Evolutionary conservation across 2,888 invertebrate genomes (phyloP).

Genomic region (Helicoverpa assulta): DNA sequence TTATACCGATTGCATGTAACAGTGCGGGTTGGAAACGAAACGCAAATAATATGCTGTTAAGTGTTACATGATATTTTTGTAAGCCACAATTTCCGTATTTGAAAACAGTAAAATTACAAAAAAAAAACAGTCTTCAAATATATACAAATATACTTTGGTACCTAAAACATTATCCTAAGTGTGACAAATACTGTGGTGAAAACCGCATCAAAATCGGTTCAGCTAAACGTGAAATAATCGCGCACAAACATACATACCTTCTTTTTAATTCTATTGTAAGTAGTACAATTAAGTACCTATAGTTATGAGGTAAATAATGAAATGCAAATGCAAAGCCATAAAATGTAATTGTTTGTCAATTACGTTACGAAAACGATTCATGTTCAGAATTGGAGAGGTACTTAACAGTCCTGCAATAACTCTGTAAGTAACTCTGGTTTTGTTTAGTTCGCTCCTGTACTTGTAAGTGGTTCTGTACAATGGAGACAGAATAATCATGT

Average conservation of each 20-base stretch:
- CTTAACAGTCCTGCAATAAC: neutral
- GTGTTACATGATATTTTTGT: neutral
- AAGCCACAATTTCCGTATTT: too few species aligned
- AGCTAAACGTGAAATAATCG: too few species aligned
- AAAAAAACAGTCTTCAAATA: too few species aligned
- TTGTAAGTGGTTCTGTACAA: neutral
- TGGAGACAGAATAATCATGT: neutral
- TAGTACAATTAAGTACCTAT: neutral
- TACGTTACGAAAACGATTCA: neutral
- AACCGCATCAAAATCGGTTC: too few species aligned
- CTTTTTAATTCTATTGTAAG: too few species aligned
- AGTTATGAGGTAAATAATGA: neutral
- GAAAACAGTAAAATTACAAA: too few species aligned
- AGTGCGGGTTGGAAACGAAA: neutral
- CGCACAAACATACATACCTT: too few species aligned
- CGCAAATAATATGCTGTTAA: conserved; percentile 15
- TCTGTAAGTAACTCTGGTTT: neutral
- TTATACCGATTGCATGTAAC: conserved; percentile 6
- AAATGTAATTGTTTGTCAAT: neutral
- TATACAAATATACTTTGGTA: too few species aligned
- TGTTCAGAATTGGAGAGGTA: neutral
- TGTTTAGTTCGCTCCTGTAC: neutral
- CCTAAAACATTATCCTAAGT: too few species aligned
- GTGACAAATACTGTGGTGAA: too few species aligned
- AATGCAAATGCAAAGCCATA: neutral